phyloP scores from a whole-genome alignment of 2,113 vertebrate species.

The Halcyon malimbica region DNA sequence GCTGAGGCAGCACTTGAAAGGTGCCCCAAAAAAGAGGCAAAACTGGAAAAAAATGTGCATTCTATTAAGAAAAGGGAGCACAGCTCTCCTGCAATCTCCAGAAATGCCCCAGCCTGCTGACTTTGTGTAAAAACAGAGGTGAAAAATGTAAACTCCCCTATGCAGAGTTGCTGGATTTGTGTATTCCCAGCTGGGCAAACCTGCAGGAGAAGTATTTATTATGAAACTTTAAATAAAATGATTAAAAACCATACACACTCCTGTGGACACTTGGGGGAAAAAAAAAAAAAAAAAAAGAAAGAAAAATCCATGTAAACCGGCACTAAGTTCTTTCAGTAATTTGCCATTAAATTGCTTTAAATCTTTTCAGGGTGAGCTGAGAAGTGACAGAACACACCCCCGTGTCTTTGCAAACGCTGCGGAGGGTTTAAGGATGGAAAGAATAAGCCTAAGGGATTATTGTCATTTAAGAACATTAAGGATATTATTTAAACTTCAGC shows the following conservation, averaged over 20 bases:
- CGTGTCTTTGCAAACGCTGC: accelerated
- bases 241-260: background rate
- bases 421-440: accelerated
- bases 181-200: background rate
- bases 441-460: background rate
- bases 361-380: accelerated
- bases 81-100: background rate
- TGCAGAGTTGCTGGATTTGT: background rate
- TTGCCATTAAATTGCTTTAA: background rate
- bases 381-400: accelerated
- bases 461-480: background rate
- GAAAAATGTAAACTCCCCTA: background rate
- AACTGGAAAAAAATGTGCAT: background rate
- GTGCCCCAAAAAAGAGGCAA: background rate
- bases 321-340: background rate
- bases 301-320: accelerated
- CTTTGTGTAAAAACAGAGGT: background rate
- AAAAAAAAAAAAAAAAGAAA: background rate
- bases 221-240: constrained; percentile 31
- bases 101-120: background rate
- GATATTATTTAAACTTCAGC: background rate
- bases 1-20: background rate
- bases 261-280: background rate
- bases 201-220: background rate
- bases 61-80: accelerated